phyloP scores from a whole-genome alignment of 1,140 invertebrate genomes.

The Penaeus japonicus region DNA sequence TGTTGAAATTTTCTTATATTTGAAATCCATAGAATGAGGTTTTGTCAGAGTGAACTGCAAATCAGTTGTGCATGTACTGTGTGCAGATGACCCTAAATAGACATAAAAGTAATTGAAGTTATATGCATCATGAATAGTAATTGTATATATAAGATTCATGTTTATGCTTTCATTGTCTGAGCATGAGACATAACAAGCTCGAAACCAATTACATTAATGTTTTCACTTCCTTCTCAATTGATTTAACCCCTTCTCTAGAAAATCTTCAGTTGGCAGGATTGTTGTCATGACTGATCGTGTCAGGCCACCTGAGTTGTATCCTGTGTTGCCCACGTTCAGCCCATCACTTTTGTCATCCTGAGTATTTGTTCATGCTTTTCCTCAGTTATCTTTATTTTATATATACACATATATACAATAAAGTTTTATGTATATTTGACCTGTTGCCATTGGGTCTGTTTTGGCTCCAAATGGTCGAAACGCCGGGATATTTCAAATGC shows the following conservation, averaged over 20 bases:
- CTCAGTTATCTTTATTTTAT: too few species aligned
- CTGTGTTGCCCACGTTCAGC: not conserved
- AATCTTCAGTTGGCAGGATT: not conserved
- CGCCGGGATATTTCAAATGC: too few species aligned
- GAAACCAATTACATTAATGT: not conserved
- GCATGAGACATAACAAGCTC: not conserved
- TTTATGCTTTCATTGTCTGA: not conserved
- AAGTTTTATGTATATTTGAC: constrained; percentile 11
- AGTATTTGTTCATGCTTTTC: too few species aligned
- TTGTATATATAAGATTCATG: not conserved
- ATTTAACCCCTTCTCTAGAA: not conserved
- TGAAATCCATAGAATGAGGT: too few species aligned
- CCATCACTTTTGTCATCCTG: too few species aligned
- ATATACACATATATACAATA: not conserved
- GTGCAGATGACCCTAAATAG: not conserved
- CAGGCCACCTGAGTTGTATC: not conserved
- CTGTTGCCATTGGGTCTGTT: too few species aligned
- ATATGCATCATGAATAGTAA: not conserved
- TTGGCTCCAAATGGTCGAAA: too few species aligned
- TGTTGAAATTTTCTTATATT: too few species aligned
- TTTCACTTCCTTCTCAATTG: not conserved
- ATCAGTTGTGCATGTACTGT: constrained; percentile 11
- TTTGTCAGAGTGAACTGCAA: not conserved
- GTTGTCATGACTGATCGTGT: not conserved
- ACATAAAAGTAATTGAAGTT: not conserved